phyloP scores from a whole-genome alignment of 1,140 invertebrate species.

The Meteorus sp. region DNA sequence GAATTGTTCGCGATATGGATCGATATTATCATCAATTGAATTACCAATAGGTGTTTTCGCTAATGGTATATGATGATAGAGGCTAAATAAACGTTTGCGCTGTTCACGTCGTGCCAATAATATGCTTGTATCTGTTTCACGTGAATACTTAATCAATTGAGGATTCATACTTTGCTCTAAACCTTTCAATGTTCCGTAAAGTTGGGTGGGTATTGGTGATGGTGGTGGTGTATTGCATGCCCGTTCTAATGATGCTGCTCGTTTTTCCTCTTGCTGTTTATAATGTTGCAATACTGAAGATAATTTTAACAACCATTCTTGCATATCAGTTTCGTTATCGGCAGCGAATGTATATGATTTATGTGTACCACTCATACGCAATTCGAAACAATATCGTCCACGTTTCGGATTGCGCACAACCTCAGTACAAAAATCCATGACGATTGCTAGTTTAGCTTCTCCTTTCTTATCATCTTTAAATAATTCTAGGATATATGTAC shows the following conservation, averaged over 20 bases:
- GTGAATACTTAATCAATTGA: constrained; percentile 83
- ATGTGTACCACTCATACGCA: constrained; percentile 79
- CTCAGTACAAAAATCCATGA: constrained; percentile 90
- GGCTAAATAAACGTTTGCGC: constrained; percentile 70
- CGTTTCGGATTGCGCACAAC: constrained; percentile 84
- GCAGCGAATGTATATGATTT: constrained; percentile 85
- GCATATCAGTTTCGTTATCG: constrained; percentile 81
- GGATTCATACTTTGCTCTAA: constrained; percentile 90
- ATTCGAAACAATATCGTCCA: constrained; percentile 85
- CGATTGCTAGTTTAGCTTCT: constrained; percentile 88
- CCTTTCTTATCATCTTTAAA: constrained; percentile 91
- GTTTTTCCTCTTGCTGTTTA: constrained; percentile 73
- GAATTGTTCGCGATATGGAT: constrained; percentile 81
- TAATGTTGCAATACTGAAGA: constrained; percentile 75
- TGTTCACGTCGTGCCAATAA: constrained; percentile 76
- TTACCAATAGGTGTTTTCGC: constrained; percentile 48
- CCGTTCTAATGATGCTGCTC: constrained; percentile 66
- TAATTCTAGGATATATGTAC: constrained; percentile 86
- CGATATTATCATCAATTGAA: constrained; percentile 53
- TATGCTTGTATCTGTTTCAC: constrained; percentile 87
- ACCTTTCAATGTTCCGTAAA: constrained; percentile 77
- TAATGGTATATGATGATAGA: constrained; percentile 65
- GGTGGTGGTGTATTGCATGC: constrained; percentile 62
- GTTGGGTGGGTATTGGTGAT: constrained; percentile 57
- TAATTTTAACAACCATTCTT: constrained; percentile 80